These are phyloP conservation scores for Zaprionus gabonicus DNA, from an alignment of 1,140 invertebrate species.

Conservation along the genomic window DNA sequence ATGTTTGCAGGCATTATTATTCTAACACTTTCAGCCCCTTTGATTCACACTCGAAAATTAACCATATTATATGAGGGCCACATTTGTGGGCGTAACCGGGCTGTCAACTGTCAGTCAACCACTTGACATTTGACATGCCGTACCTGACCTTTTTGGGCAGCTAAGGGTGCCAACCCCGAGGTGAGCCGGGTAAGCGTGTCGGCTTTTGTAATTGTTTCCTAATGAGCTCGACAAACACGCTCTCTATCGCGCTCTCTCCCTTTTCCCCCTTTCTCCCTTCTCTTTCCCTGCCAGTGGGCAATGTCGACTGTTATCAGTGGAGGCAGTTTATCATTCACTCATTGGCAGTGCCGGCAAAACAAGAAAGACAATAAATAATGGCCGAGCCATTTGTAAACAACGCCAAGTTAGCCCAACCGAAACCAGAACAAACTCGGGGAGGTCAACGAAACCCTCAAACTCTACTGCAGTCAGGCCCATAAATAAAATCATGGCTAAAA, in stretches of 20 bases:
- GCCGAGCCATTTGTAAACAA: conserved; percentile 78
- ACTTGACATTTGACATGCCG: conserved; percentile 66
- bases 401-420: conserved; percentile 34
- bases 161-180: conserved; percentile 40
- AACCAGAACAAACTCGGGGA: conserved; percentile 3
- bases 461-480: conserved; percentile 41
- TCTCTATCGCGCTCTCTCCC: conserved; percentile 15
- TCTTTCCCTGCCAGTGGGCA: not conserved
- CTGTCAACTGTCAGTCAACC: conserved; percentile 62
- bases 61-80: conserved; percentile 67
- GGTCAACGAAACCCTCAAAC: conserved; percentile 8
- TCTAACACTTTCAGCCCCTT: conserved; percentile 6
- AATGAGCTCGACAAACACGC: conserved; percentile 61
- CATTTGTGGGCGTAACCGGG: conserved; percentile 69
- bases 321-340: conserved; percentile 74
- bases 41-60: conserved; percentile 56
- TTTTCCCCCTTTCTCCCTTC: conserved; percentile 6
- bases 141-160: conserved; percentile 71
- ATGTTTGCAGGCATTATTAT: not conserved
- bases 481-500: conserved; percentile 63
- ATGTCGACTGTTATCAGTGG: conserved; percentile 54
- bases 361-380: conserved; percentile 76
- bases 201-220: conserved; percentile 72
- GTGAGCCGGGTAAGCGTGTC: conserved; percentile 57
- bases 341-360: conserved; percentile 61